A percentile compares a stretch with the other conserved stretches of the same genome.
Conservation (phyloP, 2,888 invertebrate genomes). For the Cremastobaeus sp. region DNA sequence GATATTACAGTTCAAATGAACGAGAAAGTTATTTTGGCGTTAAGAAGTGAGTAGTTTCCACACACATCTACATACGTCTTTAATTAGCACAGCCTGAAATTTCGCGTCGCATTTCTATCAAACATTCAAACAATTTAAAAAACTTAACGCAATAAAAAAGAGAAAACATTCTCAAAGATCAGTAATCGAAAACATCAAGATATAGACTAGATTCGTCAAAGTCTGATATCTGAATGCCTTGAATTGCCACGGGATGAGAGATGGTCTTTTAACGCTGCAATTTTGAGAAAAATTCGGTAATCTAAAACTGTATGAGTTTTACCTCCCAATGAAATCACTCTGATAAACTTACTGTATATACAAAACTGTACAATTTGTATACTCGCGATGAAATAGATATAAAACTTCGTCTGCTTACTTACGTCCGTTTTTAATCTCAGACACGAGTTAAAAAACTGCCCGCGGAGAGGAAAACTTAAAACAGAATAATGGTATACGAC, state of each 20-base stretch:
- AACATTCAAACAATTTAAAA: constrained; percentile 31
- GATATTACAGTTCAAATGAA: no score
- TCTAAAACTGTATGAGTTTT: constrained; percentile 2
- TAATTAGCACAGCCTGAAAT: constrained; percentile 60
- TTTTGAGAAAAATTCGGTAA: constrained; percentile 10
- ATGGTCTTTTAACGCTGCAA: not conserved
- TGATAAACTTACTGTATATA: constrained; percentile 19
- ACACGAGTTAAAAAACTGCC: constrained; percentile 21
- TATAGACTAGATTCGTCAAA: not conserved
- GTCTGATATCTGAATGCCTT: not conserved
- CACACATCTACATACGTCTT: constrained; percentile 33
- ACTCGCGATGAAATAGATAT: constrained; percentile 28
- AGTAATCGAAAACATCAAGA: not conserved
- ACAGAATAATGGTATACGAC: no score
- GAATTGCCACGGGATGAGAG: no score
- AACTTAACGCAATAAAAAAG: not conserved
- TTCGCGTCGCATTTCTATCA: constrained; percentile 40
- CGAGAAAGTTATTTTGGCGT: no score
- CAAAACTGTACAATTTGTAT: constrained; percentile 44
- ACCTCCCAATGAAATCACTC: constrained; percentile 4
- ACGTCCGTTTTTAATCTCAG: constrained; percentile 18
- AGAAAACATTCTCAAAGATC: constrained; percentile 1
- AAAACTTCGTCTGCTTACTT: constrained; percentile 19
- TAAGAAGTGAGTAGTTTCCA: constrained; percentile 44
- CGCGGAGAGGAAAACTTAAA: not conserved